Conservation (phyloP, 2,797 vertebrate genomes). For the Premnoplex brunnescens region DNA sequence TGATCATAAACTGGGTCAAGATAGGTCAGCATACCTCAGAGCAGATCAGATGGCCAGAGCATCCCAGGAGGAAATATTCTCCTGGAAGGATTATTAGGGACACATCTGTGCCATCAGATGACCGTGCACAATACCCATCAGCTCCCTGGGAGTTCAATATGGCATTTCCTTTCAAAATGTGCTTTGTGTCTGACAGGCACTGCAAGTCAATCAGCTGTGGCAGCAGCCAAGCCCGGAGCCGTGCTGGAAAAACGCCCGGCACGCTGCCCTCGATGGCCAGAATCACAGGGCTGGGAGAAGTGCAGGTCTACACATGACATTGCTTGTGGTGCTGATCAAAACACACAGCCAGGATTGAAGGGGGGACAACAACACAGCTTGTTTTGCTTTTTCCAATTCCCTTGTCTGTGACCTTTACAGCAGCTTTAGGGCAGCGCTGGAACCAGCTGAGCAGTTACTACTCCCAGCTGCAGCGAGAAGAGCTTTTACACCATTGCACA, state of each 20-base stretch:
- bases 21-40: slow-evolving; percentile 60
- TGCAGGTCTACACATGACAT: background rate
- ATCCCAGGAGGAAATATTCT: slow-evolving; percentile 59
- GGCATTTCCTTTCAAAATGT: slow-evolving; percentile 59
- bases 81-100: slow-evolving; percentile 63
- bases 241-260: background rate
- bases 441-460: slow-evolving; percentile 67
- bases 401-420: slow-evolving; percentile 61
- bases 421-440: slow-evolving; percentile 57
- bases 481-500: slow-evolving; percentile 64
- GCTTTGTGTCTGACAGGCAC: slow-evolving; percentile 51
- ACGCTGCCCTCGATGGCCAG: background rate
- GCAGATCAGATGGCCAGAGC: slow-evolving; percentile 62
- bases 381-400: slow-evolving; percentile 58
- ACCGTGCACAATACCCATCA: slow-evolving; percentile 52
- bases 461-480: slow-evolving; percentile 61
- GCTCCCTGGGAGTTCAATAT: slow-evolving; percentile 53
- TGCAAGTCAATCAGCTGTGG: slow-evolving; percentile 34
- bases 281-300: background rate
- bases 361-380: background rate
- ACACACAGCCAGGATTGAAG: background rate
- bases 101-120: slow-evolving; percentile 68
- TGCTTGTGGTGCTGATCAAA: slow-evolving; percentile 26
- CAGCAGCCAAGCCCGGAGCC: background rate
- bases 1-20: slow-evolving; percentile 67